A percentile compares a stretch with the other conserved stretches of the same genome.
phyloP scores from a whole-genome alignment of 2,113 vertebrate genomes.

The Brevimyrus niger region DNA sequence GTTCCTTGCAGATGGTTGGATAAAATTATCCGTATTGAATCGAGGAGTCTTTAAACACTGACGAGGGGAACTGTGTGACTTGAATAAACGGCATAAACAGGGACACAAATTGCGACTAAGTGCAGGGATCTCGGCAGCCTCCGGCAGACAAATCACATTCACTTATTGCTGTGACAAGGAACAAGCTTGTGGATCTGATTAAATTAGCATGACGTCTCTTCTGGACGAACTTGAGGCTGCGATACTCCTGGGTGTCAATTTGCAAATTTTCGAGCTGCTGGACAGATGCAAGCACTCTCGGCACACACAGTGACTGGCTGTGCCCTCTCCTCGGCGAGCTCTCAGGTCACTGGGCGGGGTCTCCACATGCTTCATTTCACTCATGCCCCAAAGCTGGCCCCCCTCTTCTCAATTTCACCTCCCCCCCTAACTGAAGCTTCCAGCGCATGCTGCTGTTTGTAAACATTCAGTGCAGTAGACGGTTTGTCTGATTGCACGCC shows the following conservation, averaged over 20 bases:
- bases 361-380: neutral
- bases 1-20: conserved; percentile 41
- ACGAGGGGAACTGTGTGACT: conserved; percentile 38
- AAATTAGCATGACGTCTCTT: neutral
- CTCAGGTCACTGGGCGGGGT: neutral
- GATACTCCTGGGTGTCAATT: neutral
- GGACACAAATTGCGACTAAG: conserved; percentile 48
- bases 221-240: neutral
- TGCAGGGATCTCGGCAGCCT: conserved; percentile 50
- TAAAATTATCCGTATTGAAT: conserved; percentile 44
- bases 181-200: neutral
- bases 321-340: neutral
- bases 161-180: neutral
- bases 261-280: neutral
- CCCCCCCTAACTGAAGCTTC: neutral
- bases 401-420: neutral
- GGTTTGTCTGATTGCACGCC: neutral
- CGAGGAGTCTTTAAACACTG: conserved; percentile 27
- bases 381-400: neutral
- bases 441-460: neutral
- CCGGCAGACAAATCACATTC: conserved; percentile 51
- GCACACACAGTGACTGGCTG: neutral
- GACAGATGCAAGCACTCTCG: neutral
- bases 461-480: neutral
- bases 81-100: conserved; percentile 33